A percentile compares a stretch with the other conserved stretches of the same genome.
These are phyloP conservation scores for Bradysia coprophila DNA, from an alignment of 1,140 invertebrate species.

Conservation along the genomic window DNA sequence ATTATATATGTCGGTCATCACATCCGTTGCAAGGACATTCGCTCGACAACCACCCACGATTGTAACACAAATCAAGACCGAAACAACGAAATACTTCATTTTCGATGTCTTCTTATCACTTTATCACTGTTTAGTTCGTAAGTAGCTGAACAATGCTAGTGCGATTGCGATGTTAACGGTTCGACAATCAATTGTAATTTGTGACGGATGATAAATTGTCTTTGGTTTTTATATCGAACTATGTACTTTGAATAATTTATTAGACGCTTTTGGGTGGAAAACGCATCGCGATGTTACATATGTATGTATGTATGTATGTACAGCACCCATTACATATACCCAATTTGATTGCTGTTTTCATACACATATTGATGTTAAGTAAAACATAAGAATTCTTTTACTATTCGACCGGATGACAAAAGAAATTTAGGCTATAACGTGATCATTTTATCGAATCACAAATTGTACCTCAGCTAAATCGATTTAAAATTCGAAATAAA, in stretches of 20 bases:
- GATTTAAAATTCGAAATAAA: too few species aligned
- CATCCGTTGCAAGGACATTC: conserved; percentile 31
- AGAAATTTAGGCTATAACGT: too few species aligned
- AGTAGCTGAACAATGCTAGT: too few species aligned
- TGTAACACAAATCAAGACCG: not conserved
- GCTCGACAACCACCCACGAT: not conserved
- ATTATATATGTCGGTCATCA: conserved; percentile 38
- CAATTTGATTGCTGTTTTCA: too few species aligned
- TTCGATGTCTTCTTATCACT: not conserved
- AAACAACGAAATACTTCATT: not conserved
- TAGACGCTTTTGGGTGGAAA: not conserved
- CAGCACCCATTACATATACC: too few species aligned
- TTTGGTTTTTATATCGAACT: not conserved
- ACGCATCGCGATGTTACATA: not conserved
- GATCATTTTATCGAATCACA: too few species aligned
- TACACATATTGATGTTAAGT: too few species aligned
- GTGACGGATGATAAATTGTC: not conserved
- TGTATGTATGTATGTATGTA: too few species aligned
- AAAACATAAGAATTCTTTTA: too few species aligned
- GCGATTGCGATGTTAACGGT: not conserved
- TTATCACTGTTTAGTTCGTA: not conserved
- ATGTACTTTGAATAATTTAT: not conserved
- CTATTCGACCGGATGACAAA: too few species aligned
- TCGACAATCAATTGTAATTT: not conserved
- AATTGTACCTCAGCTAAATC: too few species aligned